Evolutionary conservation across 2,797 vertebrate genomes (phyloP), one percentile per base, ranked within the genome.

Genomic region (Huso huso): DNA sequence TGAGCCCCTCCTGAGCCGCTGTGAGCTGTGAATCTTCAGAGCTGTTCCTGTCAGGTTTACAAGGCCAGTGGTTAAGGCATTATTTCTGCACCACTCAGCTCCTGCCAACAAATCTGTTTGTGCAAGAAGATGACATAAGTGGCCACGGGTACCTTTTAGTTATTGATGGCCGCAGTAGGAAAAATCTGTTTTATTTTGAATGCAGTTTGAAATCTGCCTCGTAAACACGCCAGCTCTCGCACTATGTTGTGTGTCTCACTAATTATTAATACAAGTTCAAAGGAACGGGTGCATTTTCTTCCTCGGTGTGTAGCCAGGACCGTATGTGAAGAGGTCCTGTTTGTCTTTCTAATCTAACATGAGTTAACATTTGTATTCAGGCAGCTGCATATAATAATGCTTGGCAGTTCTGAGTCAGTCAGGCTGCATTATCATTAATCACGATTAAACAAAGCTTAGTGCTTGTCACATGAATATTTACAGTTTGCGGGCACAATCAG

Each of bases 391-490:
- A 73, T 80, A 77, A 80, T 77, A 77, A 75, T 74, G 72, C 70
- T 72, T 80, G 77, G 77, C 78, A 79, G 78, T 79, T 78, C 75
- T 77, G 77, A 75, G 77, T 66, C 70, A 59, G 66, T 58, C 73
- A 65, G 73, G 75, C 76, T 78, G 80, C 83, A 82, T 86, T 81
- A 83, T 78, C 83, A 89, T 89, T 87, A 78, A 86, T 91, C 88
- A 88, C 85, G 85, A 86, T 91, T 89, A 87, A 87, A 80, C 77
- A 72, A 73, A 66, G 79, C 81, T 88, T 76, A 79, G 76, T 74
- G 81, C 73, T 79, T 77, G 80, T 75, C 77, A 70, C 76, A 80
- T 82, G 77, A 80, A 80, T 82, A 82, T 82, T 80, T 82, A 80
- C 80, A 80, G 80, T 78, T 78, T 71, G 75, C 68, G 61, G 66